These are phyloP conservation scores for Reticulitermes speratus DNA, from an alignment of 1,140 invertebrate genomes.

Conservation along the genomic window DNA sequence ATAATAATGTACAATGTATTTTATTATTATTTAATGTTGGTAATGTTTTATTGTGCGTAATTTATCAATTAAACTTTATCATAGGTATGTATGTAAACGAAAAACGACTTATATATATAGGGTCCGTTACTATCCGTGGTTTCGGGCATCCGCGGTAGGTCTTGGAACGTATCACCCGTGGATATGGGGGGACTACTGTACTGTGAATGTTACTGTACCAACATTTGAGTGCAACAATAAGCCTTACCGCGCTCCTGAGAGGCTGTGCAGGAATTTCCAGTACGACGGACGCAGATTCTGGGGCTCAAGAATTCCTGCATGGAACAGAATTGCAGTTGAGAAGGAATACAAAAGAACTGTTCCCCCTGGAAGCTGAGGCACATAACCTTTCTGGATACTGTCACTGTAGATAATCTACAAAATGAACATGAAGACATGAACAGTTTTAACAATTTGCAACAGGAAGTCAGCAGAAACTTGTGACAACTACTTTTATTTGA, in stretches of 20 bases:
- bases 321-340: slow-evolving; percentile 77
- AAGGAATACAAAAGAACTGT: slow-evolving; percentile 71
- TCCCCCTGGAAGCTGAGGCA: slow-evolving; percentile 63
- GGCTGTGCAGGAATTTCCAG: slow-evolving; percentile 74
- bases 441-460: slow-evolving; percentile 26
- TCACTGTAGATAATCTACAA: slow-evolving; percentile 61
- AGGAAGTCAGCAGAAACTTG: neutral
- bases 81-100: too few relatives aligned
- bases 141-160: too few relatives aligned
- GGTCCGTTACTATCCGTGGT: too few relatives aligned
- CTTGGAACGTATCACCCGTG: too few relatives aligned
- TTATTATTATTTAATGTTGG: too few relatives aligned
- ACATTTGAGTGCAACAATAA: neutral
- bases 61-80: too few relatives aligned
- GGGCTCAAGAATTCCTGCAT: slow-evolving; percentile 76
- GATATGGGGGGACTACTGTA: too few relatives aligned
- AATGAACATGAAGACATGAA: slow-evolving; percentile 33
- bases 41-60: too few relatives aligned
- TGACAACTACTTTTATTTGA: neutral
- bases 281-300: slow-evolving; percentile 77
- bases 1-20: too few relatives aligned
- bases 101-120: too few relatives aligned
- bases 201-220: too few relatives aligned
- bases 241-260: slow-evolving; percentile 70
- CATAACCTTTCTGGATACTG: slow-evolving; percentile 54